Base-by-base conservation (phyloP, 2,113 vertebrate genomes). In the Sander vitreus region DNA sequence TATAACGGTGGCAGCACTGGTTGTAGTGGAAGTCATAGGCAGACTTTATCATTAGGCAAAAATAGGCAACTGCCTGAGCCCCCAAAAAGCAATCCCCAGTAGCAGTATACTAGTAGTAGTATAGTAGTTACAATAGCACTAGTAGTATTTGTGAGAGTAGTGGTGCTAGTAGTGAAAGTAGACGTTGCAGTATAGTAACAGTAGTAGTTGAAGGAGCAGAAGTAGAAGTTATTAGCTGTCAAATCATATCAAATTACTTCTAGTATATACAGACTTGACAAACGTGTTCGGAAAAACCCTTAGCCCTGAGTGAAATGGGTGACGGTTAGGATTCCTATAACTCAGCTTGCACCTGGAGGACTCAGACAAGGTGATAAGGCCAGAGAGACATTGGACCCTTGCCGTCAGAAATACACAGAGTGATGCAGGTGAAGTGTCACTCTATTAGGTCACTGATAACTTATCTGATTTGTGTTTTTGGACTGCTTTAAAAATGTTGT, bases 221-320 rank as follows among this genome's bases (percentile, higher is more conserved):
- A 72, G 23, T 39, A 51, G 4, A 48, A 47, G 21, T 25, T 62
- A 77, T n/a, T n/a, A 39, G 11, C 10, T 72, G 66, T 79, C 64
- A 76, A 60, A 84, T 66, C 21, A 65, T 65, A 21, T 43, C 39
- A 50, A 64, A 9, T 60, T 23, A 80, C 5, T 63, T 30, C n/a
- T 54, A 69, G 1, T 39, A 65, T 30, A 80, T 76, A 77, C 70
- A 77, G 67, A 90, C 92, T 83, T 76, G 92, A 84, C 63, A 73
- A 91, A 92, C 84, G 39, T 87, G 92, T 93, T 91, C 23, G 93
- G 95, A 90, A 95, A 95, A 93, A 81, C 94, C 95, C 94, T 81
- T 10, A 36, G 57, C 60, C 36, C 54, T 58, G 30, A 76, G 43
- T 58, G 75, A 72, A 73, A 73, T 62, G 36, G 43, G 64, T 83